Conservation (phyloP, 2,888 invertebrate genomes). For the Pseudanteris insignis region DNA sequence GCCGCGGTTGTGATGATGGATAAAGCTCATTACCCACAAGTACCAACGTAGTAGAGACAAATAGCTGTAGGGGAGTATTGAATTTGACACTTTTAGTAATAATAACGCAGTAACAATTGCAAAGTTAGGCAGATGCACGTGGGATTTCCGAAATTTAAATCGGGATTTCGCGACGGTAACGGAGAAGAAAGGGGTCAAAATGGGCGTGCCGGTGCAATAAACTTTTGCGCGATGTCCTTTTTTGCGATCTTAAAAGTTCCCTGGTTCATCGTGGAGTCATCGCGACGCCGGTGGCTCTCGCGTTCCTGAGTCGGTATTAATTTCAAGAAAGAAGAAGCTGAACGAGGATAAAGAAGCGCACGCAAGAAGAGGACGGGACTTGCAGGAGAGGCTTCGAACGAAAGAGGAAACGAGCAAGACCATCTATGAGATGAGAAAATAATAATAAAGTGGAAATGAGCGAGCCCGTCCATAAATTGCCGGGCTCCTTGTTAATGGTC, state of each 20-base stretch:
- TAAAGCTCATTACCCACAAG: too few relatives aligned
- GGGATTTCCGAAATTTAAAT: conserved; percentile 39
- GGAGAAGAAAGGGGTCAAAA: conserved; percentile 43
- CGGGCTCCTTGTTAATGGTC: conserved; percentile 66
- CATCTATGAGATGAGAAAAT: conserved; percentile 66
- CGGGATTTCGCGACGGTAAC: conserved; percentile 22
- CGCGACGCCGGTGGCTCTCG: conserved; percentile 53
- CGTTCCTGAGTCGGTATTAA: conserved; percentile 56
- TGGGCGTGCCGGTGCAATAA: conserved; percentile 52
- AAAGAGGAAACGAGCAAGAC: conserved; percentile 55
- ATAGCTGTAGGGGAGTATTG: too few relatives aligned
- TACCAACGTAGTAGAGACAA: too few relatives aligned
- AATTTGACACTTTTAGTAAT: too few relatives aligned
- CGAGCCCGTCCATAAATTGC: conserved; percentile 65
- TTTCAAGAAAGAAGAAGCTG: conserved; percentile 49
- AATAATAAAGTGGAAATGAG: conserved; percentile 66
- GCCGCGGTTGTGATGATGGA: too few relatives aligned
- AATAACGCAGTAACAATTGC: too few relatives aligned
- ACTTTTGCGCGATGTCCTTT: conserved; percentile 55
- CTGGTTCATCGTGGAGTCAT: conserved; percentile 53
- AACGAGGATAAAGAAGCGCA: conserved; percentile 22
- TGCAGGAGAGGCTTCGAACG: conserved; percentile 27
- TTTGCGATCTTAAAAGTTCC: conserved; percentile 53
- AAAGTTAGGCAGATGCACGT: conserved; percentile 12
- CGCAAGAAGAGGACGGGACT: conserved; percentile 39